These are phyloP conservation scores for Myocastor coypus DNA, from an alignment of 2,113 vertebrate species.

Conservation along the genomic window DNA sequence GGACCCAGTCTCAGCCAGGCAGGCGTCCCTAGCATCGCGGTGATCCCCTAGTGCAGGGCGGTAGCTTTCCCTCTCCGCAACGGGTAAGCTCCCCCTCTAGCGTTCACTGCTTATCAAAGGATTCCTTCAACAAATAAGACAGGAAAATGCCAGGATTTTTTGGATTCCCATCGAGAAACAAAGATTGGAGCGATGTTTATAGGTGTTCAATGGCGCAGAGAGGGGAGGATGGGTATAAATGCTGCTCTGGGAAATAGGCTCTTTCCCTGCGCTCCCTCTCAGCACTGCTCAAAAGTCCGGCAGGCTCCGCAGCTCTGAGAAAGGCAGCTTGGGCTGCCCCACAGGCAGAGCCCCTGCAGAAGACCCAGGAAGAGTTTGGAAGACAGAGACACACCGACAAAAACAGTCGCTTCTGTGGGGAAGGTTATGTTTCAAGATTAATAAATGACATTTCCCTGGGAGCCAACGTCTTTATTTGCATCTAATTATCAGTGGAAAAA, in stretches of 20 bases:
- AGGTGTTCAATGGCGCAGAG: constrained; percentile 57
- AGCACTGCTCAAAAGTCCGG: background rate
- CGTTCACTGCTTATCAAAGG: constrained; percentile 92
- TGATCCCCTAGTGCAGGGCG: constrained; percentile 85
- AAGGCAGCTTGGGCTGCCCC: constrained; percentile 1
- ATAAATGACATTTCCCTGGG: constrained; percentile 53
- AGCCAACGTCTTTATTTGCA: constrained; percentile 60
- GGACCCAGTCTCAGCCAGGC: constrained; percentile 83
- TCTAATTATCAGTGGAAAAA: constrained; percentile 25
- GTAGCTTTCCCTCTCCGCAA: constrained; percentile 86
- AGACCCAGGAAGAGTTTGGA: background rate
- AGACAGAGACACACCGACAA: background rate
- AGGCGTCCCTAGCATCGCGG: constrained; percentile 47
- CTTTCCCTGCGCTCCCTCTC: constrained; percentile 33
- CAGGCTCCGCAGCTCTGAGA: constrained; percentile 18
- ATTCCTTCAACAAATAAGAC: constrained; percentile 83
- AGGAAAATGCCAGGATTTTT: constrained; percentile 71
- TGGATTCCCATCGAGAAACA: constrained; percentile 69
- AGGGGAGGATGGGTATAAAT: constrained; percentile 68
- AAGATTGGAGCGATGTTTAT: constrained; percentile 60
- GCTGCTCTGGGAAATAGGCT: background rate
- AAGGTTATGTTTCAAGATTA: constrained; percentile 25
- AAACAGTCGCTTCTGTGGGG: constrained; percentile 23
- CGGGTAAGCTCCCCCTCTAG: constrained; percentile 99
- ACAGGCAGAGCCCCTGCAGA: constrained; percentile 48